Percentiles rank a stretch among this genome's conserved stretches.
Evolutionary conservation across 2,888 invertebrate species (phyloP).

Genomic region (Cosmopolites sordidus): DNA sequence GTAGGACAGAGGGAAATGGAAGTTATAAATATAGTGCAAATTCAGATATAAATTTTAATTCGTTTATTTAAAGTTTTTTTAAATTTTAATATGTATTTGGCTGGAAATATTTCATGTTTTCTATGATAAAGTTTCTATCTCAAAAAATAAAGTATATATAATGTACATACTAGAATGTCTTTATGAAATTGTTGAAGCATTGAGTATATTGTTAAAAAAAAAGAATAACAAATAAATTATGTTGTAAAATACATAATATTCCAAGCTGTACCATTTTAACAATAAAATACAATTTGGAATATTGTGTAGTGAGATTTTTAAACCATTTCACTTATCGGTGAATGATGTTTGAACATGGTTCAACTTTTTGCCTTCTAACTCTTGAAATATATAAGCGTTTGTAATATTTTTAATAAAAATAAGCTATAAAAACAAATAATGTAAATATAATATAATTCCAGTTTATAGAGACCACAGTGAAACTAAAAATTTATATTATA

Average conservation of each 20-base stretch:
- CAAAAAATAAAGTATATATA: background rate
- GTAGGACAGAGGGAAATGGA: no score
- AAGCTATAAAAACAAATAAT: constrained; percentile 14
- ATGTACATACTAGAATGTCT: constrained; percentile 26
- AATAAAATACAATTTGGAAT: constrained; percentile 8
- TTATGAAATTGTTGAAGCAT: constrained; percentile 33
- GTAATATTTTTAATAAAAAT: constrained; percentile 38
- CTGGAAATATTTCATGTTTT: no score
- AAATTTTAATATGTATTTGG: no score
- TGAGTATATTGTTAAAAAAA: constrained; percentile 31
- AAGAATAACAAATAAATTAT: constrained; percentile 30
- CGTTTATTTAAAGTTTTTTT: no score
- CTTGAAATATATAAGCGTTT: constrained; percentile 35
- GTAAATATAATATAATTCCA: background rate
- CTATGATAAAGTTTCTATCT: no score
- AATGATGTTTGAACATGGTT: constrained; percentile 34
- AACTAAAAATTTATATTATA: background rate
- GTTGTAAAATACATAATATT: constrained; percentile 10
- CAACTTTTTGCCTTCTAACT: constrained; percentile 38
- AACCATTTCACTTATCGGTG: constrained; percentile 33
- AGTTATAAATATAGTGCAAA: no score
- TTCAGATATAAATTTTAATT: no score
- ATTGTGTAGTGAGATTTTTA: constrained; percentile 24
- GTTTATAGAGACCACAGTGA: background rate
- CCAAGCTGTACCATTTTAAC: background rate